Evolutionary conservation across 2,113 vertebrate genomes (phyloP).

Genomic region (Phylloscopus trochiloides): DNA sequence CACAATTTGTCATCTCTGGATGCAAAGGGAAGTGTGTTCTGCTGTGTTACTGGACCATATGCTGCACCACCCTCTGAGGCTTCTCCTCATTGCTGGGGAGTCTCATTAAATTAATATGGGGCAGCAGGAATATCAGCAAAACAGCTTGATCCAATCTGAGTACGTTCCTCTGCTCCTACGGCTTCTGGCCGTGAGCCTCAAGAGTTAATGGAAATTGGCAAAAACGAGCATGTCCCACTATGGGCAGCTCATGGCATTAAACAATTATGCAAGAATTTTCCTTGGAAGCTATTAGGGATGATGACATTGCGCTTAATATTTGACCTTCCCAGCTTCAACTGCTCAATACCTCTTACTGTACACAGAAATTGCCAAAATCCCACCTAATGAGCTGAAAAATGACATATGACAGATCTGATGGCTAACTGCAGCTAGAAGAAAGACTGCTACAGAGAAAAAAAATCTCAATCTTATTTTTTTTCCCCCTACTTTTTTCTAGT

Average conservation of each 20-base stretch:
- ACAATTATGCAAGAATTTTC: constrained; percentile 88
- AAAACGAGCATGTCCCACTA: constrained; percentile 13
- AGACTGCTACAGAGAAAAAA: constrained; percentile 54
- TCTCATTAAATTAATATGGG: not conserved
- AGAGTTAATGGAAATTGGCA: constrained; percentile 58
- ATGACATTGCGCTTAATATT: constrained; percentile 82
- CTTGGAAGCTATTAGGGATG: constrained; percentile 85
- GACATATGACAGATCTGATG: constrained; percentile 75
- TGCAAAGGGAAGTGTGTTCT: not conserved
- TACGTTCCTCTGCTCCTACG: not conserved
- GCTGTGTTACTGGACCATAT: not conserved
- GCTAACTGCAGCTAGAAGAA: constrained; percentile 69
- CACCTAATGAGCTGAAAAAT: constrained; percentile 79
- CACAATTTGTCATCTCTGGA: not conserved
- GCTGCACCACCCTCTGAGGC: not conserved
- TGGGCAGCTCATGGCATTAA: constrained; percentile 59
- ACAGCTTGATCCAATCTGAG: constrained; percentile 3
- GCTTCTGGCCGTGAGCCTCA: not conserved
- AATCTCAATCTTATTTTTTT: not conserved
- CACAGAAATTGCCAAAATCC: constrained; percentile 78
- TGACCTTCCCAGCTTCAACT: constrained; percentile 77
- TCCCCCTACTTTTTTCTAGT: not conserved
- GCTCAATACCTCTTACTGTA: constrained; percentile 73
- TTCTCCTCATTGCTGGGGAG: not conserved
- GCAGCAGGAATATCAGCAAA: not conserved